These are phyloP conservation scores for Rhizomys pruinosus DNA, from an alignment of 2,113 vertebrate species.

Conservation along the genomic window DNA sequence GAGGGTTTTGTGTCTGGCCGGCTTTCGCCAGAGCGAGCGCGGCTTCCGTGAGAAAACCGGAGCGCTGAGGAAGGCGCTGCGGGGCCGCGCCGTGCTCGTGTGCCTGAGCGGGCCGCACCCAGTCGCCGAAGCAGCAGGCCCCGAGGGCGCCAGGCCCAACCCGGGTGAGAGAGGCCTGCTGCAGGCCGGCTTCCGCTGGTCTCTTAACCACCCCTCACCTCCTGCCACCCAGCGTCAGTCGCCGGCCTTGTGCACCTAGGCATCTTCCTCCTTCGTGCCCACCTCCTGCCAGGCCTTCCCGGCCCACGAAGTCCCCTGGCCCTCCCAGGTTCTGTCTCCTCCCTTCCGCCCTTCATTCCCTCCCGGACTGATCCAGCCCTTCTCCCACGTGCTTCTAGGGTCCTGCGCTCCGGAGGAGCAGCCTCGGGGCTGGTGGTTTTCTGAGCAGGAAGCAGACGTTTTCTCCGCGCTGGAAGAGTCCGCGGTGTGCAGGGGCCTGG, in stretches of 20 bases:
- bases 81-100: conserved; percentile 91
- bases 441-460: conserved; percentile 85
- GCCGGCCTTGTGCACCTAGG: not conserved
- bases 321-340: not conserved
- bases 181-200: too few relatives aligned
- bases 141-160: conserved; percentile 54
- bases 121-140: conserved; percentile 1
- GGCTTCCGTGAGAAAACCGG: conserved; percentile 93
- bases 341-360: not conserved
- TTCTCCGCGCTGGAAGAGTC: conserved; percentile 90
- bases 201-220: not conserved
- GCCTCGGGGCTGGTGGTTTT: conserved; percentile 95
- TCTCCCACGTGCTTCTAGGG: not conserved
- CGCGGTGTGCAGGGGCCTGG: conserved; percentile 88
- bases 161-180: conserved; percentile 65
- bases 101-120: conserved; percentile 89
- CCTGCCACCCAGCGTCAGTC: not conserved
- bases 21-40: conserved; percentile 91
- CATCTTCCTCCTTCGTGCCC: too few relatives aligned
- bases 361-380: not conserved
- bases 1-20: conserved; percentile 91
- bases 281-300: fast-evolving
- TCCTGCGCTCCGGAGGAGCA: conserved; percentile 78
- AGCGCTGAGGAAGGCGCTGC: conserved; percentile 92
- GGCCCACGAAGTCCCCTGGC: too few relatives aligned